Evolutionary conservation across 2,888 invertebrate genomes (phyloP), one percentile per base, ranked within the genome.

Genomic region (Crocallis elinguaria): DNA sequence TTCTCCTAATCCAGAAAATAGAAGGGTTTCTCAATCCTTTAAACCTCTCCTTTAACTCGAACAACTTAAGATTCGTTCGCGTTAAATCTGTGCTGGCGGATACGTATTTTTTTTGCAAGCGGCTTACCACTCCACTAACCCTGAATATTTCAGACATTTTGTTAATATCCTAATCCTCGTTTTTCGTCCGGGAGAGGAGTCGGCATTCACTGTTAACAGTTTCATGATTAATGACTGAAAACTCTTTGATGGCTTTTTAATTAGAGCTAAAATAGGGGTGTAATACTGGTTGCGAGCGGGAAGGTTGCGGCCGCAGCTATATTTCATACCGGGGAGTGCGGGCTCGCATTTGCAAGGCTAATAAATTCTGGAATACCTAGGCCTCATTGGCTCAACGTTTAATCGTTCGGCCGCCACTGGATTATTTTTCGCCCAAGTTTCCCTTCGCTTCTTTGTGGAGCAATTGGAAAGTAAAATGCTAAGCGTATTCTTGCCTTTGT

Each of bases 231-330:
- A 92, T 92, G 91, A 86, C 87, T 88, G 84, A 89, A 89, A 91
- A 92, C 88, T 91, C 91, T 91, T 92, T 91, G 90, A 92, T 91
- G 88, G 91, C 88, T 91, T 92, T 92, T 92, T 92, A 92, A 91
- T 92, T 92, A 92, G 90, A 90, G 90, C 88, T 88, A 86, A 90
- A 90, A 88, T 83, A 84, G 88, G 90, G 91, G 86, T 88, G 88
- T 88, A 86, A 85, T 84, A 77, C 86, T 72, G 74, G 77, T 75
- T 74, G 77, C 76, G 75, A 71, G 68, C 69, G 75, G 80, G 74
- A 80, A 84, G 83, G 81, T 77, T 84, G 85, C 82, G 87, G 80
- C 86, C 81, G 66, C 75, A 71, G 85, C 84, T 82, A 88, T 90
- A 90, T 89, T 88, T 90, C 88, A 89, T 90, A 87, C 82, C 79